Conservation (phyloP, 2,113 vertebrate genomes). For the Sarotherodon lohbergeri region DNA sequence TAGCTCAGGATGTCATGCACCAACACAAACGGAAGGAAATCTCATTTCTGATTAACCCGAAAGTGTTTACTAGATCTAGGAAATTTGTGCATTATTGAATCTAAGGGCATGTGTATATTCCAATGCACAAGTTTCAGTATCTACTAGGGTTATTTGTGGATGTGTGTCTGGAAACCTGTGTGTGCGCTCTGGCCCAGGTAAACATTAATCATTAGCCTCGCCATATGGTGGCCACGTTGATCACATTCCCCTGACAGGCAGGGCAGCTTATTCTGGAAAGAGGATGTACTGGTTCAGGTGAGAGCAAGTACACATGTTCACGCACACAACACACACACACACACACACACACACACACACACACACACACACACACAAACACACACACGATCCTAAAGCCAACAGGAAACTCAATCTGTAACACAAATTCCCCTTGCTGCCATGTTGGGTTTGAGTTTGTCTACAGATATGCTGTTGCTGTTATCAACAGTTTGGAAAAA, state of each 20-base stretch:
- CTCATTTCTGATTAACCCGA: background rate
- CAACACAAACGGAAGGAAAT: background rate
- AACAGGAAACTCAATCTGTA: slow-evolving; percentile 25
- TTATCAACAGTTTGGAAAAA: background rate
- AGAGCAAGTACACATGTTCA: background rate
- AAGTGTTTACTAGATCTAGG: background rate
- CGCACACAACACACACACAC: background rate
- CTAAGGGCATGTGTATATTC: background rate
- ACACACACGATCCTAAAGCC: background rate
- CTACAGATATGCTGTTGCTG: background rate
- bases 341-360: background rate
- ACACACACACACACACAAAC: background rate
- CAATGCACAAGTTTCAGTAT: background rate
- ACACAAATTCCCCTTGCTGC: slow-evolving; percentile 1
- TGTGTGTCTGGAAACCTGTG: background rate
- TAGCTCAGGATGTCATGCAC: background rate
- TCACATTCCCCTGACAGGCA: slow-evolving; percentile 20
- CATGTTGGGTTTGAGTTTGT: background rate
- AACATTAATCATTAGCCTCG: slow-evolving; percentile 54
- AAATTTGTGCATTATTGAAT: background rate
- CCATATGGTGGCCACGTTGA: slow-evolving; percentile 54
- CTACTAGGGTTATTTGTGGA: background rate
- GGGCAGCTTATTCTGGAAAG: background rate
- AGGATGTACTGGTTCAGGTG: background rate
- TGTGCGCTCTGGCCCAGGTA: background rate